Conservation (phyloP, 2,888 invertebrate species). For the Pseudoips prasinana region DNA sequence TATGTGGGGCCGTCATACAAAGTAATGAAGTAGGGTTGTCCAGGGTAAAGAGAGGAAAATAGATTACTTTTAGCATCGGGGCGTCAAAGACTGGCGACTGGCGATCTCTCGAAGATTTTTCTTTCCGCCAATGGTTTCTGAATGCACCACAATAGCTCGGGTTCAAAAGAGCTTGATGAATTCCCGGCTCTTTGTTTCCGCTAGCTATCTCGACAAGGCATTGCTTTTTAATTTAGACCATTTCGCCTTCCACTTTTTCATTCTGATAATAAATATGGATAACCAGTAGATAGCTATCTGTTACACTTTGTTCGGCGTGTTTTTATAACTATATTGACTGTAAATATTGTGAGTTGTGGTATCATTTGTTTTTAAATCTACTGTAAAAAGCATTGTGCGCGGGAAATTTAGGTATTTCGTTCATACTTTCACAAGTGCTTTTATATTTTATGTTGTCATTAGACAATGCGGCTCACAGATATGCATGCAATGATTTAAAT, state of each 20-base stretch:
- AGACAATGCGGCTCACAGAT: too few relatives aligned
- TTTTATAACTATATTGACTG: slow-evolving; percentile 9
- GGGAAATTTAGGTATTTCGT: too few relatives aligned
- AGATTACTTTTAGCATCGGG: slow-evolving; percentile 67
- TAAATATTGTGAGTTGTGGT: too few relatives aligned
- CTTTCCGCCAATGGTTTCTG: slow-evolving; percentile 69
- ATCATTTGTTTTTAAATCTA: too few relatives aligned
- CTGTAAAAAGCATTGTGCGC: too few relatives aligned
- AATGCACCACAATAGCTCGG: slow-evolving; percentile 69
- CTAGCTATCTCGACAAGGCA: slow-evolving; percentile 73
- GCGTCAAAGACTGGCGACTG: slow-evolving; percentile 75
- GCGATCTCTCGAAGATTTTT: slow-evolving; percentile 60
- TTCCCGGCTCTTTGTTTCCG: slow-evolving; percentile 76
- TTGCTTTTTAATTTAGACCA: slow-evolving; percentile 80
- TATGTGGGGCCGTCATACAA: slow-evolving; percentile 50
- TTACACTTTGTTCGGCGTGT: slow-evolving; percentile 33
- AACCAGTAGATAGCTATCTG: slow-evolving; percentile 33
- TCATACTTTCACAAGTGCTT: too few relatives aligned
- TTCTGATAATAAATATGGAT: slow-evolving; percentile 70
- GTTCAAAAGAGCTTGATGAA: slow-evolving; percentile 81
- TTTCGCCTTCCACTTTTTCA: slow-evolving; percentile 63
- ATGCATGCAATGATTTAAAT: too few relatives aligned
- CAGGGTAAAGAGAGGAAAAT: slow-evolving; percentile 53
- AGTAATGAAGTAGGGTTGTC: slow-evolving; percentile 69
- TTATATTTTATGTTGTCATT: too few relatives aligned